Evolutionary conservation across 2,113 vertebrate species (phyloP), one percentile per base, ranked within the genome.

Genomic region (Reinhardtius hippoglossoides): DNA sequence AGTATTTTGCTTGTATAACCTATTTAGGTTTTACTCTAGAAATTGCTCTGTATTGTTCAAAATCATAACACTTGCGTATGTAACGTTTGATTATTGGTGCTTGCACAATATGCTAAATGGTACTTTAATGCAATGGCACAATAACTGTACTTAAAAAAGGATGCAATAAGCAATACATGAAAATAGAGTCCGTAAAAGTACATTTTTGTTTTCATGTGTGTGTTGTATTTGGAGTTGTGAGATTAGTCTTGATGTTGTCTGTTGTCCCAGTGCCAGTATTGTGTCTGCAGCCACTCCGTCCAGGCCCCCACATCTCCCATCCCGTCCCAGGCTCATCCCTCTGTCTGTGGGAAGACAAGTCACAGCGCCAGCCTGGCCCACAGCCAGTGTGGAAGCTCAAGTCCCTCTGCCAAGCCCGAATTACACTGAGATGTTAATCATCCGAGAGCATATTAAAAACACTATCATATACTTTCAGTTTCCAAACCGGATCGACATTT

Each of bases 211-310:
- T 56, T 35, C 16, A 6, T 80, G 54, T 62, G 21, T 70, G 74
- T 74, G 76, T 79, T 76, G 31, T 31, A 7, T 31, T 31, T 31
- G 31, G 31, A 31, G 5, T 31, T 5, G 71, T 61, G 23, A 87
- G 83, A 93, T 92, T 92, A 87, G 82, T 92, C 86, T 82, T 78
- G 85, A 90, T 89, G 55, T 77, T 82, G 82, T 76, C 64, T 81
- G 26, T 81, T 95, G 94, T 93, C 89, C 85, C 81, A 6, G 72
- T 92, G 93, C 94, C 94, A 94, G 91, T 92, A 94, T 95, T 95
- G 94, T 94, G 94, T 94, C 93, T 94, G 87, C 85, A 81, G 74
- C 70, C 62, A 65, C 86, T 87, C 81, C 82, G 82, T 88, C 81
- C 84, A 81, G 87, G 83, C 85, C 84, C 89, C 87, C 84, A 57